Conservation (phyloP, 2,113 vertebrate species). For the Pelecanoides urinatrix region DNA sequence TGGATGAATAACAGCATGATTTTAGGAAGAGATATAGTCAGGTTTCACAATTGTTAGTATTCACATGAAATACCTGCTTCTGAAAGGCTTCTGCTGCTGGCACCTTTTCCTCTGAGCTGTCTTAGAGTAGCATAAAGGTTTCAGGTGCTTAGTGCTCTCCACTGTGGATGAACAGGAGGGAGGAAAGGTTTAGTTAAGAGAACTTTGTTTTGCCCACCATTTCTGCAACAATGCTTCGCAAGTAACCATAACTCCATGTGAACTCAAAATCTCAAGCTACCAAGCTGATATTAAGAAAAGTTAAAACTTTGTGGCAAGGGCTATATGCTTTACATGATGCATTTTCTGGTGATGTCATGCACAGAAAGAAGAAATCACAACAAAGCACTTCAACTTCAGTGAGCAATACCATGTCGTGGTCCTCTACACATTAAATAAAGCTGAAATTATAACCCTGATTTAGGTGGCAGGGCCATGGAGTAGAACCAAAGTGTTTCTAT, state of each 20-base stretch:
- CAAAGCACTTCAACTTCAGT: background rate
- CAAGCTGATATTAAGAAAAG: background rate
- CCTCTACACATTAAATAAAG: accelerated
- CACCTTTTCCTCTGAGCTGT: background rate
- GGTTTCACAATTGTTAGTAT: background rate
- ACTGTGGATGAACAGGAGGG: background rate
- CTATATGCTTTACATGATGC: background rate
- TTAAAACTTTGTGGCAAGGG: background rate
- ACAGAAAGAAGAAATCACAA: background rate
- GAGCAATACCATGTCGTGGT: accelerated
- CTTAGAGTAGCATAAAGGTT: background rate
- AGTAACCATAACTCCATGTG: background rate
- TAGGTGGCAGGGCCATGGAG: background rate
- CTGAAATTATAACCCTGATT: background rate
- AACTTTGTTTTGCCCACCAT: background rate
- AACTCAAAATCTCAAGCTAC: background rate
- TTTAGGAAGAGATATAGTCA: background rate
- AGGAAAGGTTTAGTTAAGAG: background rate
- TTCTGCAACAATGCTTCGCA: background rate
- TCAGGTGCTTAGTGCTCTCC: background rate
- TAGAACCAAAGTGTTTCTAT: background rate
- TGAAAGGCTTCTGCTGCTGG: background rate
- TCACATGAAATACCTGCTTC: background rate
- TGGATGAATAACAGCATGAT: background rate
- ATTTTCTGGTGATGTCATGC: background rate